phyloP scores from a whole-genome alignment of 2,113 vertebrate genomes.

The Daboia siamensis region DNA sequence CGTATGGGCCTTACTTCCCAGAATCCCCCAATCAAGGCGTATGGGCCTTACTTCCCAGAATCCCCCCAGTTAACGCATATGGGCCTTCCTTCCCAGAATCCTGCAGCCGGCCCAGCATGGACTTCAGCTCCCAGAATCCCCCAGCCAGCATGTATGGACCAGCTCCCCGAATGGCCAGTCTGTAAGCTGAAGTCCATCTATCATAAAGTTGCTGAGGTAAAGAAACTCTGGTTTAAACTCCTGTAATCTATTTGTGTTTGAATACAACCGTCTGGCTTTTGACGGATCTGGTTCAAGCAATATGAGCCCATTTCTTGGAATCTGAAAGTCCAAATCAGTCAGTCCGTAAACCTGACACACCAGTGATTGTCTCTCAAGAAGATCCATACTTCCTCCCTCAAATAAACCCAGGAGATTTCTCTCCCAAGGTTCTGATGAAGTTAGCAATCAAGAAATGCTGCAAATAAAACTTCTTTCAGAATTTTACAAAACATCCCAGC shows the following conservation, averaged over 20 bases:
- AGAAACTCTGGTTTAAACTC: not conserved
- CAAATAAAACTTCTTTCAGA: not conserved
- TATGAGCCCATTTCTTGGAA: not conserved
- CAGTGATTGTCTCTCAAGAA: not conserved
- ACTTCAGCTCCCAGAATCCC: not conserved
- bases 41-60: not conserved
- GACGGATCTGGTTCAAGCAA: not conserved
- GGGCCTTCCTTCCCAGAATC: not conserved
- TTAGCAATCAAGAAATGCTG: not conserved
- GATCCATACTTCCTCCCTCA: not conserved
- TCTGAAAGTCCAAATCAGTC: not conserved
- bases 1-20: no score
- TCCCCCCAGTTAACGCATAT: no score
- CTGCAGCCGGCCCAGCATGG: not conserved
- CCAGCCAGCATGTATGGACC: not conserved
- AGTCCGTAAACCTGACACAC: not conserved
- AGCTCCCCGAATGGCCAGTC: no score
- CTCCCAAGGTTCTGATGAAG: not conserved
- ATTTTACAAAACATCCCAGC: not conserved
- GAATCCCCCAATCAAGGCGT: no score
- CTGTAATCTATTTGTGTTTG: not conserved
- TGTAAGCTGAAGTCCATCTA: not conserved
- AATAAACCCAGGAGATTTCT: not conserved
- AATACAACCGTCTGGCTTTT: not conserved
- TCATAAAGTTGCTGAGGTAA: not conserved